A percentile compares a stretch with the other conserved stretches of the same genome.
These are phyloP conservation scores for Pocillopora verrucosa DNA, from an alignment of 64 coral and sea anemone species.

Conservation along the genomic window DNA sequence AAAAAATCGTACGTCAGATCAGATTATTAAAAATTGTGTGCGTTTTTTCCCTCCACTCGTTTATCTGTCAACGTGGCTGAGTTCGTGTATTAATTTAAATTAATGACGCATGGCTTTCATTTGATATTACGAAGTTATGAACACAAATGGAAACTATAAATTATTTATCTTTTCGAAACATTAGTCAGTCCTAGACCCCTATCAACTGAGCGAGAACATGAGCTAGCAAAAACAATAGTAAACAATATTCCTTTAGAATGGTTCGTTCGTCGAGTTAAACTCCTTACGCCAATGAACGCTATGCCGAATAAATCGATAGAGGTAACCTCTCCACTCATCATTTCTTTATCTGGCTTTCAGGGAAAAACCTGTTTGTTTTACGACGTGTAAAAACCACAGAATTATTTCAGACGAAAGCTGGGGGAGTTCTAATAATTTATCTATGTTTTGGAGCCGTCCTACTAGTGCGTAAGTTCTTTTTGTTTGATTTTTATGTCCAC, in stretches of 20 bases:
- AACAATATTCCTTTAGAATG: slow-evolving; percentile 37
- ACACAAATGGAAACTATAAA: slow-evolving; percentile 38
- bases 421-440: background rate
- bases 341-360: background rate
- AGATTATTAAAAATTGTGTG: background rate
- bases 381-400: slow-evolving; percentile 9
- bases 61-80: background rate
- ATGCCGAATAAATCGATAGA: slow-evolving; percentile 40
- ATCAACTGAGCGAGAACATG: background rate
- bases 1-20: background rate
- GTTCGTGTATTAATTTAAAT: background rate
- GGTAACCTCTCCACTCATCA: background rate
- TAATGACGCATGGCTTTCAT: background rate
- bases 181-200: background rate
- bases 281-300: slow-evolving; percentile 9
- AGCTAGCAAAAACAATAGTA: slow-evolving; percentile 6
- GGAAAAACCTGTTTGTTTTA: background rate
- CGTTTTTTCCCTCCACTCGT: background rate
- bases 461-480: slow-evolving; percentile 15
- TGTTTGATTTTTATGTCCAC: background rate
- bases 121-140: background rate
- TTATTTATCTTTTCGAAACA: slow-evolving; percentile 18
- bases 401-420: background rate
- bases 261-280: background rate
- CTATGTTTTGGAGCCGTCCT: slow-evolving; percentile 18